These are phyloP conservation scores for Grammomys dolichurus DNA, from an alignment of 2,113 vertebrate genomes.

Conservation along the genomic window DNA sequence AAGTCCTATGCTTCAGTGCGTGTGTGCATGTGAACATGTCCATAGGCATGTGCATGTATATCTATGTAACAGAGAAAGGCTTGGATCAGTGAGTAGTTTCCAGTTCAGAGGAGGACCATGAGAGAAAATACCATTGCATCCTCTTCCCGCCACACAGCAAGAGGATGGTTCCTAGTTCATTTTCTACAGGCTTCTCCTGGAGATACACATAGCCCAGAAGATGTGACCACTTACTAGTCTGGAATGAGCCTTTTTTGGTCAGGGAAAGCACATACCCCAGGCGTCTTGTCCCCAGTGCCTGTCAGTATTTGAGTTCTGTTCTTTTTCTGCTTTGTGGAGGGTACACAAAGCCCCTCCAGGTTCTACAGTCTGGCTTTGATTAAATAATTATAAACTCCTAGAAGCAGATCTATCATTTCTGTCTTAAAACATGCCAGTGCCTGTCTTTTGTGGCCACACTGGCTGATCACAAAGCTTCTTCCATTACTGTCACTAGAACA, in stretches of 20 bases:
- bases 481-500: constrained; percentile 86
- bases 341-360: constrained; percentile 82
- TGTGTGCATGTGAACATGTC: neutral
- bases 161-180: constrained; percentile 66
- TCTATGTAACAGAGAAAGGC: constrained; percentile 65
- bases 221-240: constrained; percentile 48
- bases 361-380: constrained; percentile 88
- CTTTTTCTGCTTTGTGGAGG: constrained; percentile 76
- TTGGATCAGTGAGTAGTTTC: constrained; percentile 80
- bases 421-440: constrained; percentile 86
- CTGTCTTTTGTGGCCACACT: constrained; percentile 86
- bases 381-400: constrained; percentile 88
- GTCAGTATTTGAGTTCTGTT: constrained; percentile 72
- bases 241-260: constrained; percentile 57
- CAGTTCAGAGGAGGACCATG: constrained; percentile 76
- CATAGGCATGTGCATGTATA: neutral
- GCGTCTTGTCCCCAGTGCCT: neutral
- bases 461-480: constrained; percentile 83
- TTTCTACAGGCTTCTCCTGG: constrained; percentile 55
- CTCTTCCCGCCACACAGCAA: constrained; percentile 76
- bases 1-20: constrained; percentile 9
- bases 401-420: constrained; percentile 88
- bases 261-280: constrained; percentile 55
- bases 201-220: constrained; percentile 40
- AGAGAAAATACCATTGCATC: constrained; percentile 82